These are phyloP conservation scores for Casuarius casuarius DNA, from an alignment of 2,113 vertebrate genomes.

Conservation along the genomic window DNA sequence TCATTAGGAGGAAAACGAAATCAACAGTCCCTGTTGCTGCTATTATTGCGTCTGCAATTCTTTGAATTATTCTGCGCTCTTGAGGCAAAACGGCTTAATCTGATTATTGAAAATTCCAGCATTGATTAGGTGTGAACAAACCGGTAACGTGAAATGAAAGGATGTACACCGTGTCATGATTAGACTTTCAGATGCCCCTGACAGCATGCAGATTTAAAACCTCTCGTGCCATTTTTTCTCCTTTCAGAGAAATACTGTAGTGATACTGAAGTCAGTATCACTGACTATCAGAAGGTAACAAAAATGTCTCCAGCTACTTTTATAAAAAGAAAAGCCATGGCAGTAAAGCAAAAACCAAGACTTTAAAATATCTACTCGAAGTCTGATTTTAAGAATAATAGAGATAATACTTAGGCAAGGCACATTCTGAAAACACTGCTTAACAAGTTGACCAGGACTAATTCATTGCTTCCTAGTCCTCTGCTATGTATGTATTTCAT, in stretches of 20 bases:
- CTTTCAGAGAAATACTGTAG: background rate
- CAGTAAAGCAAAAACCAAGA: background rate
- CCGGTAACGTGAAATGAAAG: background rate
- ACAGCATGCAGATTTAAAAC: background rate
- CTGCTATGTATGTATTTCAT: background rate
- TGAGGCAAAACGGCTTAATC: background rate
- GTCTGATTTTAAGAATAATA: background rate
- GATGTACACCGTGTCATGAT: background rate
- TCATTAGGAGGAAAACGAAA: background rate
- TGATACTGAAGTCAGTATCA: background rate
- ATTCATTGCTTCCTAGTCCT: background rate
- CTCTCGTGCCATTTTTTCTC: background rate
- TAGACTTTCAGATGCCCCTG: background rate
- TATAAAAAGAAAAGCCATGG: background rate
- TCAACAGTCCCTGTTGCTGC: background rate
- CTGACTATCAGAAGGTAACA: accelerated
- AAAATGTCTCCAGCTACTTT: background rate
- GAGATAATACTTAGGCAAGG: background rate
- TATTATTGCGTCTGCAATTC: background rate
- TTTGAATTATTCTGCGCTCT: background rate
- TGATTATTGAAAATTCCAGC: slow-evolving; percentile 9
- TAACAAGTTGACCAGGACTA: background rate
- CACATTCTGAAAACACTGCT: background rate
- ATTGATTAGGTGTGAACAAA: background rate
- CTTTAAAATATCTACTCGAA: background rate